A percentile compares a stretch with the other conserved stretches of the same genome.
Evolutionary conservation across 2,888 invertebrate species (phyloP).

Genomic region (Hesperia comma): DNA sequence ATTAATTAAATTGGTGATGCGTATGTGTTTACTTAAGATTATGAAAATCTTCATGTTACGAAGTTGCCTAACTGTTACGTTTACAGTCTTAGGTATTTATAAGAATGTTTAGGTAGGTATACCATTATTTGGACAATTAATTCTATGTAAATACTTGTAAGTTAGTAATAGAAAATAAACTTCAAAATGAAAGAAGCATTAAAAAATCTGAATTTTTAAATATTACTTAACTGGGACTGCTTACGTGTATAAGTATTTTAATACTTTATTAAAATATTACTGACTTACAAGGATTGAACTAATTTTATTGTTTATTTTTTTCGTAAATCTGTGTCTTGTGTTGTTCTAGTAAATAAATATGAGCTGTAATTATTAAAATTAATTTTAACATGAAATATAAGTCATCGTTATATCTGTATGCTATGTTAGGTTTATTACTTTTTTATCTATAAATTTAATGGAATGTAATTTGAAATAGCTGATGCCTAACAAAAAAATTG

Average conservation of each 20-base stretch:
- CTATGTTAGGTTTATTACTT: constrained; percentile 22
- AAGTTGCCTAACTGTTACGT: constrained; percentile 11
- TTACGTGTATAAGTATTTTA: background rate
- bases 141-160: background rate
- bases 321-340: background rate
- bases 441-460: constrained; percentile 22
- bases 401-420: constrained; percentile 21
- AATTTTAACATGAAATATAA: constrained; percentile 10
- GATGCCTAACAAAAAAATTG: constrained; percentile 27
- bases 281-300: background rate
- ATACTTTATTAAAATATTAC: background rate
- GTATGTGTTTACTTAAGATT: constrained; percentile 1
- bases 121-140: background rate
- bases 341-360: background rate
- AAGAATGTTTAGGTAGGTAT: background rate
- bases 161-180: background rate
- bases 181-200: too few species aligned
- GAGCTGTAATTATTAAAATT: constrained; percentile 8
- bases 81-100: constrained; percentile 3
- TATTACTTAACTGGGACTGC: background rate
- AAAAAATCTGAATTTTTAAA: background rate
- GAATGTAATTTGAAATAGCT: constrained; percentile 4
- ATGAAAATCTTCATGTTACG: constrained; percentile 8
- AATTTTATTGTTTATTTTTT: background rate
- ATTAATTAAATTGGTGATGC: constrained; percentile 43